Conservation (phyloP, 1,140 invertebrate genomes). For the Drosophila erecta region DNA sequence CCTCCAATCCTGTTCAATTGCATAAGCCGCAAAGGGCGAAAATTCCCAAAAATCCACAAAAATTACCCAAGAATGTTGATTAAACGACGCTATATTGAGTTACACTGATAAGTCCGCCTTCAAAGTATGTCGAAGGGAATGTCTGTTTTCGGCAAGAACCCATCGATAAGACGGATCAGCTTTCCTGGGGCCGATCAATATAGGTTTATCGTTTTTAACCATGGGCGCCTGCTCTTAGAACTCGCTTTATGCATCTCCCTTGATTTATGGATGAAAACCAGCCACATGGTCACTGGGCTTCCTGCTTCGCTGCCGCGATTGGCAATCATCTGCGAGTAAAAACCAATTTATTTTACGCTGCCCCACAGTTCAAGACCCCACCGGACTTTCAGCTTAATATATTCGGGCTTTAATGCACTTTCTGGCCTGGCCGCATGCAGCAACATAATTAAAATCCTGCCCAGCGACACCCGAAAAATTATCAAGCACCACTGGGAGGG, state of each 20-base stretch:
- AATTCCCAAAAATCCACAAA: slow-evolving; percentile 40
- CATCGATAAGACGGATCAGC: slow-evolving; percentile 42
- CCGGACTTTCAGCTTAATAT: slow-evolving; percentile 45
- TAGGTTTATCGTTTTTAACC: not conserved
- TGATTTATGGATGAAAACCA: slow-evolving; percentile 40
- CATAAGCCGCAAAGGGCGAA: slow-evolving; percentile 57
- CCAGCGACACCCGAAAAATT: slow-evolving; percentile 51
- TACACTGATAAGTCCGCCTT: slow-evolving; percentile 38
- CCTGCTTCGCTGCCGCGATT: slow-evolving; percentile 26
- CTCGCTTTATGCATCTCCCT: slow-evolving; percentile 5
- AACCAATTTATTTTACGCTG: slow-evolving; percentile 60
- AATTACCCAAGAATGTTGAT: slow-evolving; percentile 52
- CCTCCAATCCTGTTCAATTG: slow-evolving; percentile 47
- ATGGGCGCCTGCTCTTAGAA: slow-evolving; percentile 15
- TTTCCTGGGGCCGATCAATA: slow-evolving; percentile 13
- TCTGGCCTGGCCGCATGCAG: slow-evolving; percentile 28
- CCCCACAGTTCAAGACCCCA: slow-evolving; percentile 44
- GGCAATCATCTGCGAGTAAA: slow-evolving; percentile 32
- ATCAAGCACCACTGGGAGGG: slow-evolving; percentile 3
- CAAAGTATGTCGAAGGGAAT: slow-evolving; percentile 31
- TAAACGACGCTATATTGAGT: slow-evolving; percentile 48
- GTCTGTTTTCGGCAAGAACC: slow-evolving; percentile 25
- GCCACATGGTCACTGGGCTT: slow-evolving; percentile 23
- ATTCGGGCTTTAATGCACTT: slow-evolving; percentile 35
- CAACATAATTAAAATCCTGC: slow-evolving; percentile 75